Percentiles rank a stretch among this genome's conserved stretches.
phyloP scores from a whole-genome alignment of 2,888 invertebrate genomes.

The Drosophila vallismaia region DNA sequence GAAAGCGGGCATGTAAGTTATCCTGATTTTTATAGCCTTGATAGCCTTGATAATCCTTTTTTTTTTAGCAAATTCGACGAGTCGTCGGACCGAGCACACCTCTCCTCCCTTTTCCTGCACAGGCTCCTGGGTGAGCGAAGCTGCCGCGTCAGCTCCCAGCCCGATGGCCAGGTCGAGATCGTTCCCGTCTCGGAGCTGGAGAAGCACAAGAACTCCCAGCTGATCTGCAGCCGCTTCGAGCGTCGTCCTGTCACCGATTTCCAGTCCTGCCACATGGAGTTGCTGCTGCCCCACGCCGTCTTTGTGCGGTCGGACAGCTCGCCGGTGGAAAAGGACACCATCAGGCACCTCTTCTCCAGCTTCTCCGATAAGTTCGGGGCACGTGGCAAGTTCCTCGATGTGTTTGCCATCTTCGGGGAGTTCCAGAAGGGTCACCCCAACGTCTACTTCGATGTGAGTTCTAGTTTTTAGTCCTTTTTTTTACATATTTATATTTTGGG shows the following conservation, averaged over 20 bases:
- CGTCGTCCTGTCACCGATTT: constrained; percentile 80
- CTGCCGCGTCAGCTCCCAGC: constrained; percentile 70
- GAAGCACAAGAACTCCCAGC: constrained; percentile 77
- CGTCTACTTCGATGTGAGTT: constrained; percentile 82
- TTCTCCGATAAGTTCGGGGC: constrained; percentile 81
- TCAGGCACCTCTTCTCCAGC: constrained; percentile 81
- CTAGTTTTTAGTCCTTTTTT: too few species aligned
- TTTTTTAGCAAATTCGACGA: constrained; percentile 76
- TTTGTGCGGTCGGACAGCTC: constrained; percentile 75
- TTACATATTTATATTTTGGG: neutral
- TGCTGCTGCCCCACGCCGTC: constrained; percentile 78
- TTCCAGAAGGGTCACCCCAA: constrained; percentile 76
- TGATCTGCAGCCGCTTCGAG: constrained; percentile 78
- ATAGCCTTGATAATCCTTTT: neutral
- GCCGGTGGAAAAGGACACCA: constrained; percentile 80
- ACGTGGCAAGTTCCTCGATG: constrained; percentile 78
- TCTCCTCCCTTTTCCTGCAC: constrained; percentile 81
- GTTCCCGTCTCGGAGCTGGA: constrained; percentile 78
- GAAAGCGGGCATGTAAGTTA: constrained; percentile 79
- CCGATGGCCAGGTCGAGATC: constrained; percentile 75
- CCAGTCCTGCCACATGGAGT: constrained; percentile 81
- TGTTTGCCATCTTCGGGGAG: constrained; percentile 82
- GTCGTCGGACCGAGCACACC: constrained; percentile 71
- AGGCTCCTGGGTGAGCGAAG: constrained; percentile 75
- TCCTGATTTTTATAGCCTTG: neutral